Evolutionary conservation across 2,113 vertebrate species (phyloP).

Genomic region (Arvicanthis niloticus): DNA sequence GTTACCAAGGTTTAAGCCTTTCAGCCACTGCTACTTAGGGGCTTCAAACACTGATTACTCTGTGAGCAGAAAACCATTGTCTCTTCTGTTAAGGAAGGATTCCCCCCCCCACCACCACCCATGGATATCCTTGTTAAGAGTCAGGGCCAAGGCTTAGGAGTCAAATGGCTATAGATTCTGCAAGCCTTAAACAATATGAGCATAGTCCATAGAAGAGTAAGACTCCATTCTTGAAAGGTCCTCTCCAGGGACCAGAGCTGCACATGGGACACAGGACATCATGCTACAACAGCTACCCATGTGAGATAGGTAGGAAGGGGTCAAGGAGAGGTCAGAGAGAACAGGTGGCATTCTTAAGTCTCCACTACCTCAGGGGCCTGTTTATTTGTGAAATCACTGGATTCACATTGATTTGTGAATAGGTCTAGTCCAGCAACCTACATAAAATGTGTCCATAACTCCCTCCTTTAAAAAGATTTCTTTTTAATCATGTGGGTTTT

Average conservation of each 20-base stretch:
- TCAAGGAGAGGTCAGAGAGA: neutral
- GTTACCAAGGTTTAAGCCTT: constrained; percentile 62
- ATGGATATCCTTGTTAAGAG: constrained; percentile 75
- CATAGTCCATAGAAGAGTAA: constrained; percentile 56
- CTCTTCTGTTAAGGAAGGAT: constrained; percentile 77
- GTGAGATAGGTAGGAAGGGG: constrained; percentile 30
- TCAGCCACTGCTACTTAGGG: constrained; percentile 8
- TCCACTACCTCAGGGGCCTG: neutral
- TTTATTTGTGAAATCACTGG: constrained; percentile 7
- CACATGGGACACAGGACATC: constrained; percentile 59
- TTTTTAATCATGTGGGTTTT: neutral
- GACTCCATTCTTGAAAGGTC: constrained; percentile 57
- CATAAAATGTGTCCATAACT: neutral
- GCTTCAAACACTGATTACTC: constrained; percentile 79
- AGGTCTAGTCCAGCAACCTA: neutral
- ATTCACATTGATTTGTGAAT: neutral
- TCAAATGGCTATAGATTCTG: constrained; percentile 74
- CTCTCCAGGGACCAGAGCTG: constrained; percentile 81
- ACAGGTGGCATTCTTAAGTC: neutral
- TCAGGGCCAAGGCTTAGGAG: constrained; percentile 79
- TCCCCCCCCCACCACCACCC: constrained; percentile 26
- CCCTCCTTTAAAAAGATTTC: neutral
- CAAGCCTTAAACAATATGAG: constrained; percentile 28
- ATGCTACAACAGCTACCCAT: neutral
- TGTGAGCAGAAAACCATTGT: constrained; percentile 74